Conservation (phyloP, 1,140 invertebrate genomes). For the Manduca sexta region DNA sequence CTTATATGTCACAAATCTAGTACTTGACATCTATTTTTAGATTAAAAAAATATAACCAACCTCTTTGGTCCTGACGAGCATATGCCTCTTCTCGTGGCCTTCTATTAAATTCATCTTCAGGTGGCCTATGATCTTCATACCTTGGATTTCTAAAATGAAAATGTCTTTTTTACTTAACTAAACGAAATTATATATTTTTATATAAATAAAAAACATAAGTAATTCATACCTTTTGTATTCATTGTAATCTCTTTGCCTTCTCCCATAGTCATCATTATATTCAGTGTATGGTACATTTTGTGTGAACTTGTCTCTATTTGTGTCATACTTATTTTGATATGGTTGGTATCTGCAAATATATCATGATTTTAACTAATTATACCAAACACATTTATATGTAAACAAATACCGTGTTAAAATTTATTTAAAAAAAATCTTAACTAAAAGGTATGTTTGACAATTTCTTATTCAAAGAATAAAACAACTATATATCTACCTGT, state of each 20-base stretch:
- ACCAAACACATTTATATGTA: too few relatives aligned
- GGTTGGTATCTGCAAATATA: constrained; percentile 45
- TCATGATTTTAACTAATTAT: too few relatives aligned
- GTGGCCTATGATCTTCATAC: constrained; percentile 40
- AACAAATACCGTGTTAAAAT: too few relatives aligned
- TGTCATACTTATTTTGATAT: constrained; percentile 43
- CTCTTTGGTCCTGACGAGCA: constrained; percentile 42
- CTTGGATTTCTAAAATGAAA: constrained; percentile 27
- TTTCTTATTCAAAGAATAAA: too few relatives aligned
- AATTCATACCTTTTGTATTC: constrained; percentile 45
- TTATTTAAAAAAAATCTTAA: too few relatives aligned
- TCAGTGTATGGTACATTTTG: constrained; percentile 33
- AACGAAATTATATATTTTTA: not conserved
- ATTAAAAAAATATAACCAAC: constrained; percentile 22
- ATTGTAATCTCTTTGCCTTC: constrained; percentile 42
- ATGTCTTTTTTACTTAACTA: not conserved
- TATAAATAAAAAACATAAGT: not conserved
- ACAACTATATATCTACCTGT: too few relatives aligned
- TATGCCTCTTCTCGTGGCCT: constrained; percentile 43
- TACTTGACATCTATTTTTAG: too few relatives aligned
- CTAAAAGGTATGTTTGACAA: too few relatives aligned
- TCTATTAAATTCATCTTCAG: constrained; percentile 33
- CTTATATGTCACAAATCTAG: not conserved
- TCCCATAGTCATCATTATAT: constrained; percentile 32
- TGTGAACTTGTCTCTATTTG: constrained; percentile 41